These are phyloP conservation scores for Nesidiocoris tenuis DNA, from an alignment of 2,888 invertebrate genomes.

Conservation along the genomic window DNA sequence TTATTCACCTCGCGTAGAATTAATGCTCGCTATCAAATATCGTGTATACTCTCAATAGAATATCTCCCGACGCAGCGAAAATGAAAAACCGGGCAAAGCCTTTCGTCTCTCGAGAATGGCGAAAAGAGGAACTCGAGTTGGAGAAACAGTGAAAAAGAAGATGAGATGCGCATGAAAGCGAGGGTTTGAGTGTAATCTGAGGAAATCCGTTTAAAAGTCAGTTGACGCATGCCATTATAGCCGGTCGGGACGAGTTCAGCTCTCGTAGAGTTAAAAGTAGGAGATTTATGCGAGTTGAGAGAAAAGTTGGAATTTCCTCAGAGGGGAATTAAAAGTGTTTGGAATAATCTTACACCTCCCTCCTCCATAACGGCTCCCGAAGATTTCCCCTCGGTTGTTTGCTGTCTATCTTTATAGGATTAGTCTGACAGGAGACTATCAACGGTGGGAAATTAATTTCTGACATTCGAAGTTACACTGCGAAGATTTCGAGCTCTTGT, in stretches of 20 bases:
- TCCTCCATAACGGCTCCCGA: background rate
- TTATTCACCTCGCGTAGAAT: background rate
- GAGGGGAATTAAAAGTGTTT: conserved; percentile 22
- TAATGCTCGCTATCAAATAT: background rate
- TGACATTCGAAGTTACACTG: too few relatives aligned
- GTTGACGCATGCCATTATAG: conserved; percentile 37
- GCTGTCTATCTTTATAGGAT: background rate
- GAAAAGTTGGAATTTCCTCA: conserved; percentile 29
- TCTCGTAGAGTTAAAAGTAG: conserved; percentile 23
- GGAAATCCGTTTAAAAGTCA: conserved; percentile 40
- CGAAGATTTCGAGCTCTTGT: too few relatives aligned
- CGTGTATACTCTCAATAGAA: background rate
- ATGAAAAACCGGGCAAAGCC: background rate
- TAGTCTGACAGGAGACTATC: background rate
- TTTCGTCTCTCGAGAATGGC: background rate
- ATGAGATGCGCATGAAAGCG: background rate
- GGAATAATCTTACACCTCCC: conserved; percentile 31
- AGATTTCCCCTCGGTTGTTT: background rate
- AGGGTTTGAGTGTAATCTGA: conserved; percentile 28
- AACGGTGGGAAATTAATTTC: background rate
- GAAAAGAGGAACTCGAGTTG: conserved; percentile 12
- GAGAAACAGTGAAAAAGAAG: conserved; percentile 13
- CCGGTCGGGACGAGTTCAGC: conserved; percentile 31
- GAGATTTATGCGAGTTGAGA: conserved; percentile 34
- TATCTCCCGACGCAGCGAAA: background rate